These are phyloP conservation scores for Scarus forsteni DNA, from an alignment of 2,797 vertebrate species.

Conservation along the genomic window DNA sequence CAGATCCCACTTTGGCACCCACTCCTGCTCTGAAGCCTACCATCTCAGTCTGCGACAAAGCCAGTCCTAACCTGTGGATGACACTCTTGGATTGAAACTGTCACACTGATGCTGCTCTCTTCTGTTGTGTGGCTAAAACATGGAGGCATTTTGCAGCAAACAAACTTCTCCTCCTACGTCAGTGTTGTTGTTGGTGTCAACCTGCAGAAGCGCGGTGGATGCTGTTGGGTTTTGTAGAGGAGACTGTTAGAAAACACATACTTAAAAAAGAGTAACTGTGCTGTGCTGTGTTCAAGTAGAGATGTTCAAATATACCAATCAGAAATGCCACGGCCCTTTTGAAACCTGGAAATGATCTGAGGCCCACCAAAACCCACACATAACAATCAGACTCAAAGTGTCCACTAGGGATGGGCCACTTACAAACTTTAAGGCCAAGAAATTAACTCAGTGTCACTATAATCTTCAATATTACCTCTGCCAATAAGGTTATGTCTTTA, in stretches of 20 bases:
- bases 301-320: no score
- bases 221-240: slow-evolving; percentile 1
- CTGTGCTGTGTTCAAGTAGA: background rate
- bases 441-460: no score
- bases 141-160: slow-evolving; percentile 29
- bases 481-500: no score
- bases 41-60: slow-evolving; percentile 22
- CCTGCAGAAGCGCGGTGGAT: background rate
- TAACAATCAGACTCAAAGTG: no score
- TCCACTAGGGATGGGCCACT: no score
- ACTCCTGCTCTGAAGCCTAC: slow-evolving; percentile 20
- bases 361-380: no score
- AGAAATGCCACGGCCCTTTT: no score
- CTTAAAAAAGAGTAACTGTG: background rate
- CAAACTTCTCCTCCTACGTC: background rate
- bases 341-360: no score
- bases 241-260: background rate
- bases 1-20: slow-evolving; percentile 37
- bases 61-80: slow-evolving; percentile 39
- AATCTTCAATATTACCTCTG: no score
- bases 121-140: slow-evolving; percentile 13
- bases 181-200: background rate
- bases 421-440: no score
- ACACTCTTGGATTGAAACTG: background rate
- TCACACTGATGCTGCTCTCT: background rate